Percentiles rank a stretch among this genome's conserved stretches.
These are phyloP conservation scores for Paramuricea clavata DNA, from an alignment of 92 coral and sea anemone genomes.

Conservation along the genomic window DNA sequence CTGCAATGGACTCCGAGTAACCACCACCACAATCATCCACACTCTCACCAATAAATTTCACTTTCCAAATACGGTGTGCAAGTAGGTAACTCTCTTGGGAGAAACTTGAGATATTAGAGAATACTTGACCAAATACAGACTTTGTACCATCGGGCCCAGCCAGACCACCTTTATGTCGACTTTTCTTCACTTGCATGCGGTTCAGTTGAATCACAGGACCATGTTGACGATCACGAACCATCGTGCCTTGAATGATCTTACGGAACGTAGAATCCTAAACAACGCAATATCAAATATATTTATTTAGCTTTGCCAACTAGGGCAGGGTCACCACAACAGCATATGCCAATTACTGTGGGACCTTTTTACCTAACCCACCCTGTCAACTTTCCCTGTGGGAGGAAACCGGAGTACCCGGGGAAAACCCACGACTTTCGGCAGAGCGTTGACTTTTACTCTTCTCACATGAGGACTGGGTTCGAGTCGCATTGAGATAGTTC, in stretches of 20 bases:
- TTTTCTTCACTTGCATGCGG: conserved; percentile 96
- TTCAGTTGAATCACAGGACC: conserved; percentile 98
- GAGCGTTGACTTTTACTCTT: too few relatives aligned
- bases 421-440: too few relatives aligned
- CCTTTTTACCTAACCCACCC: too few relatives aligned
- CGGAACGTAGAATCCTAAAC: conserved; percentile 92
- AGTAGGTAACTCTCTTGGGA: conserved; percentile 89
- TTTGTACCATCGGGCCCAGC: conserved; percentile 95
- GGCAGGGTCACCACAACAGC: too few relatives aligned
- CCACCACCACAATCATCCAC: conserved; percentile 99
- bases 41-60: conserved; percentile 98
- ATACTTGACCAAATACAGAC: conserved; percentile 97
- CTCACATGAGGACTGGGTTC: too few relatives aligned
- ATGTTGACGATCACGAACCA: conserved; percentile 98
- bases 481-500: too few relatives aligned
- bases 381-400: too few relatives aligned
- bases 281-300: neutral
- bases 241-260: conserved; percentile 94
- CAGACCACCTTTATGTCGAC: conserved; percentile 93
- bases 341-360: too few relatives aligned
- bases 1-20: conserved; percentile 98
- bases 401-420: too few relatives aligned
- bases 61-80: conserved; percentile 98
- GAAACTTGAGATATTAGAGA: conserved; percentile 89
- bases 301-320: too few relatives aligned